Base-by-base conservation (phyloP, 2,888 invertebrate species). In the Sylvicola cinctus region DNA sequence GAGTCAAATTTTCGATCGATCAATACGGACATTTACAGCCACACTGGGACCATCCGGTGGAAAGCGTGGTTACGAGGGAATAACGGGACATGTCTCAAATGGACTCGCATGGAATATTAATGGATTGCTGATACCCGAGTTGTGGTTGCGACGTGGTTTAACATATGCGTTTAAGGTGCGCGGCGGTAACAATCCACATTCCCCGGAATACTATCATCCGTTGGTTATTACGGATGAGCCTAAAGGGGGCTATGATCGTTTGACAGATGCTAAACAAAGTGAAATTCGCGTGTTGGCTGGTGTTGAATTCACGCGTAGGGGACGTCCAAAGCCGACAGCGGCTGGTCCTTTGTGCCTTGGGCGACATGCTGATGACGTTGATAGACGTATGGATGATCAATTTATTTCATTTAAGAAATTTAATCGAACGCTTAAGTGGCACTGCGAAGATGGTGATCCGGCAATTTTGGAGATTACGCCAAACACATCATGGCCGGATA, bases 41-140 rank as follows among this genome's bases (percentile, higher is more conserved):
- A 70, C 76, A 38, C 58, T 91, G 37, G 91, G 91, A 0, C 84
- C 87, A 3, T 73, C 84, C 16, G 90, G 81, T 3, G 84, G 79
- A 0, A 62, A 65, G 49, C 69, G 74, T 36, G 87, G 85, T 11
- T 79, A 81, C 52, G 71, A 74, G 53, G 74, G 73, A 30, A 63
- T 71, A 32, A 74, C 75, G 40, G 70, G 74, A 68, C 73, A 73
- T 51, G 68, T 70, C 17, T 70, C 71, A 26, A 75, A 69, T 44
- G 77, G 73, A 1, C 60, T 81, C 29, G 76, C 85, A 10, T 91
- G 88, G 87, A 93, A 90, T 58, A 79, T 93, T 40, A 90, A 93
- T 57, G 91, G 91, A 0, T 71, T 74, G 48, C 62, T 91, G 45
- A 72, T 77, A 33, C 90, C 90, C 1, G 87, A 90, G 54, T 60